Percentiles rank a stretch among this genome's conserved stretches.
phyloP scores from a whole-genome alignment of 2,113 vertebrate species.

The Sander lucioperca region DNA sequence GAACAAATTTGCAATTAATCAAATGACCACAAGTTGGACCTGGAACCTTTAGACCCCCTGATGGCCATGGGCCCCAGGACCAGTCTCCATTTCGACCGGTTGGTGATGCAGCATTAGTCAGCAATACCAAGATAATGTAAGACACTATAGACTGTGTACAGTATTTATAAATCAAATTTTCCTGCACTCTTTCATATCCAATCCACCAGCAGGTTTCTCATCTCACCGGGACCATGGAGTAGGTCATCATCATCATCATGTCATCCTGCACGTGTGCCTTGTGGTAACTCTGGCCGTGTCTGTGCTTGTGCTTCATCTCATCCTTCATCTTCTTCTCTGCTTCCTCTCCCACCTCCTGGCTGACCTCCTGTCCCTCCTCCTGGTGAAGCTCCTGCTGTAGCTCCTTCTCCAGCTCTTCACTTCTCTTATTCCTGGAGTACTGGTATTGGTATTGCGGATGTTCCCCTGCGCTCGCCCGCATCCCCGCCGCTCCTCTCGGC shows the following conservation, averaged over 20 bases:
- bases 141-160: background rate
- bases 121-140: background rate
- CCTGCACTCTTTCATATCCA: background rate
- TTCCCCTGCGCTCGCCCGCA: conserved; percentile 16
- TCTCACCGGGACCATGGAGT: conserved; percentile 96
- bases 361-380: conserved; percentile 32
- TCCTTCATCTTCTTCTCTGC: conserved; percentile 81
- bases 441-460: conserved; percentile 66
- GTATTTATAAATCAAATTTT: background rate
- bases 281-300: conserved; percentile 69
- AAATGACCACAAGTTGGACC: background rate
- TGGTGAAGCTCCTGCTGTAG: conserved; percentile 33
- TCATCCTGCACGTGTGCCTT: conserved; percentile 85
- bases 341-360: conserved; percentile 71
- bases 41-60: background rate
- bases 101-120: background rate
- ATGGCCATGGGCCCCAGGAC: background rate
- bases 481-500: conserved; percentile 52
- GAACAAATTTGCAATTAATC: background rate
- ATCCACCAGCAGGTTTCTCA: background rate
- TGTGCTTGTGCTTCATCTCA: conserved; percentile 66
- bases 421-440: conserved; percentile 88
- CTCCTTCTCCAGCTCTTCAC: conserved; percentile 78
- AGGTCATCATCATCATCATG: conserved; percentile 94
- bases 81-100: background rate